Evolutionary conservation across 2,113 vertebrate species (phyloP), one percentile per base, ranked within the genome.

Genomic region (Hiodon tergisus): DNA sequence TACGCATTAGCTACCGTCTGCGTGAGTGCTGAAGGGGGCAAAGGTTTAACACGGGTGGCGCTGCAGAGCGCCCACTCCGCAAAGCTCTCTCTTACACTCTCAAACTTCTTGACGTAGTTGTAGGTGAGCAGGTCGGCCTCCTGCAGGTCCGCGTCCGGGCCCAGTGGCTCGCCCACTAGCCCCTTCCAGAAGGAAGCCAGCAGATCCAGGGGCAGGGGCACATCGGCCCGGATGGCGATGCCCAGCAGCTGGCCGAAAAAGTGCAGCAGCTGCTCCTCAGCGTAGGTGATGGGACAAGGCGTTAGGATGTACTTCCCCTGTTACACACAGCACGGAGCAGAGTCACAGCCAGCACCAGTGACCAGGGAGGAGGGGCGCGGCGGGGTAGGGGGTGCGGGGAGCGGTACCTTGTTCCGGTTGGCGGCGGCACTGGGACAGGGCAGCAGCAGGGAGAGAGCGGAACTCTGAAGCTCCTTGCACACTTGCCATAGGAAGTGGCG

Each of bases 401-500:
- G 3, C 10, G 14, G 0, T 81, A 99, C 97, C 96, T 99, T 99
- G 77, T 98, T 98, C 75, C 96, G 95, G 78, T 94, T 98, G 84
- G 94, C 96, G 0, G 96, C 93, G 2, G 95, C 94, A 87, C 96
- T 98, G 62, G 96, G 97, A 78, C 97, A 99, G 72, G 95, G 80
- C 69, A 98, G 86, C 68, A 99, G 93, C 47, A 99, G 91, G 4
- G 95, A 97, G 47, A 99, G 93, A 0, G 92, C 91, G n/a, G 94
- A 95, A 78, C 97, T 98, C 90, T 99, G 97, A 1, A 99, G 83
- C 87, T 99, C 97, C 76, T 98, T 98, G 59, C 97, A 99, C 69
- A 98, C 96, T 87, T 99, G 97, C 97, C 97, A 99, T 46, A 99
- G 88, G 88, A 99, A 99, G 87, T 99, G 97, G 63, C 97, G 93